Evolutionary conservation across 1,140 invertebrate species (phyloP).

Genomic region (Danaus plexippus): DNA sequence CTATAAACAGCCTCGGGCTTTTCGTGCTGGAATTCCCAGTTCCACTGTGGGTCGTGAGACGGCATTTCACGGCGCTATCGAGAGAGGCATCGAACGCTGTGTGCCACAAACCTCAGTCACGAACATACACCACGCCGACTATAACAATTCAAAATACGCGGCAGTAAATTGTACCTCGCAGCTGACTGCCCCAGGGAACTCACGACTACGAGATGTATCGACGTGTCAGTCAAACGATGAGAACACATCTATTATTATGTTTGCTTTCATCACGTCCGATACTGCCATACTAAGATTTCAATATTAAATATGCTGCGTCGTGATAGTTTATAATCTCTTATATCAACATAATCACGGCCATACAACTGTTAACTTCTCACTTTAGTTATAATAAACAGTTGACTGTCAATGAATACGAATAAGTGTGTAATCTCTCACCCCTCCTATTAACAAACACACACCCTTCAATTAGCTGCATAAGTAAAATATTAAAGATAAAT

Average conservation of each 20-base stretch:
- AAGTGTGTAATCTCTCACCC: too few species aligned
- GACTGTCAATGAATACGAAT: constrained; percentile 4
- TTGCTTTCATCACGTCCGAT: too few species aligned
- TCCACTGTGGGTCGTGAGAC: constrained; percentile 56
- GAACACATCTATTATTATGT: not conserved
- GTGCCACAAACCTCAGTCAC: constrained; percentile 59
- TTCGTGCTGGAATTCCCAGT: constrained; percentile 52
- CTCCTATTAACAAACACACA: too few species aligned
- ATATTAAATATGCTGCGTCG: too few species aligned
- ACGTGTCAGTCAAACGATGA: constrained; percentile 4
- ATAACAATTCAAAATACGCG: constrained; percentile 31
- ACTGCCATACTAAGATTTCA: too few species aligned
- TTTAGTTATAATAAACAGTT: constrained; percentile 12
- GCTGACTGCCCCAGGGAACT: constrained; percentile 38
- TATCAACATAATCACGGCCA: too few species aligned
- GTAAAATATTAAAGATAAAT: too few species aligned
- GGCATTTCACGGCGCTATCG: constrained; percentile 65
- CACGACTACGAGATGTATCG: constrained; percentile 23
- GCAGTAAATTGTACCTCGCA: constrained; percentile 57
- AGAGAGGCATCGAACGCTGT: constrained; percentile 44
- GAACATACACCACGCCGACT: constrained; percentile 56
- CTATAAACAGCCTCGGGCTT: constrained; percentile 32
- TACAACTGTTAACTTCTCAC: constrained; percentile 7
- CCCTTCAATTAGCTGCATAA: too few species aligned
- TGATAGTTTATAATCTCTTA: too few species aligned